Conservation (phyloP, 2,113 vertebrate genomes). For the Hydrochoerus hydrochaeris region DNA sequence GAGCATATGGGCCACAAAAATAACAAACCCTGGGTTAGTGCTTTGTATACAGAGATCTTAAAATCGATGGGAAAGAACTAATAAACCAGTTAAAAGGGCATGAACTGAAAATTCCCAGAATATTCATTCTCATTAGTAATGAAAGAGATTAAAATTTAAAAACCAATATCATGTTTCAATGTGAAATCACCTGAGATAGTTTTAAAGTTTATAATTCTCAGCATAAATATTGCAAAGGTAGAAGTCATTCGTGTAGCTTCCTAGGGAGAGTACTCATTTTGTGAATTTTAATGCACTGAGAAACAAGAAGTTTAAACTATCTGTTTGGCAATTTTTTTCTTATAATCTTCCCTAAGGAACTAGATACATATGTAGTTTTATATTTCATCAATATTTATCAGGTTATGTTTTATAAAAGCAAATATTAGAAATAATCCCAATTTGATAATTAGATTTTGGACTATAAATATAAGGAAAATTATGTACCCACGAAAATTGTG, state of each 20-base stretch:
- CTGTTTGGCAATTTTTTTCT: neutral
- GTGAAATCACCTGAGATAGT: neutral
- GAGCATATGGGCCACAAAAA: slow-evolving; percentile 39
- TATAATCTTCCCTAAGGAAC: neutral
- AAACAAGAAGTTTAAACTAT: neutral
- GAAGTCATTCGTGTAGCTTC: neutral
- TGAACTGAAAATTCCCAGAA: slow-evolving; percentile 33
- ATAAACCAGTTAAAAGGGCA: slow-evolving; percentile 38
- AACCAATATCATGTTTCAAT: neutral
- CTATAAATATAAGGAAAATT: neutral
- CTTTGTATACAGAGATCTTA: neutral
- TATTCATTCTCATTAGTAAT: neutral
- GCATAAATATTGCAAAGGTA: neutral
- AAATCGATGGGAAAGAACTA: neutral
- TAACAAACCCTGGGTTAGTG: neutral
- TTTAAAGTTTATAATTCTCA: neutral
- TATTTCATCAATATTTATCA: neutral
- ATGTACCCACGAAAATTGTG: neutral
- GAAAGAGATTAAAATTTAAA: slow-evolving; percentile 36
- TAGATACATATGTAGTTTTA: neutral
- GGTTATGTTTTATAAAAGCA: neutral
- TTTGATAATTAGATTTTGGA: neutral
- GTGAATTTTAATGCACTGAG: neutral
- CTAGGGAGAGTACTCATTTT: neutral
- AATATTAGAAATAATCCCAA: neutral